Base-by-base conservation (phyloP, 2,113 vertebrate genomes). In the Dendropsophus ebraccatus region DNA sequence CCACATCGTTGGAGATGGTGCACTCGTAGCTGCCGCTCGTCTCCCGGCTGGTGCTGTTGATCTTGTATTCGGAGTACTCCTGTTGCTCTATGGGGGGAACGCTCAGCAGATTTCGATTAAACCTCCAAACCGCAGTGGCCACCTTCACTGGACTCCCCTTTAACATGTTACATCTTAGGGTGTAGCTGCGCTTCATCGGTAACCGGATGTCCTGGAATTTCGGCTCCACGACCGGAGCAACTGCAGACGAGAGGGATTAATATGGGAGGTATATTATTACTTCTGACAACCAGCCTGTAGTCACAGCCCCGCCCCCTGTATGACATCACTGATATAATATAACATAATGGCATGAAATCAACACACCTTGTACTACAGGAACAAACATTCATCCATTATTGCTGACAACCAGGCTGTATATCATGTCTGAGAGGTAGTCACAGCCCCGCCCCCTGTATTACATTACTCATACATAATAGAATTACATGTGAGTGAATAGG, bases 11-110 rank as follows among this genome's bases (percentile, higher is more conserved):
- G 91, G 94, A 97, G 90, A 99, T 92, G 90, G 92, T 93, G 91
- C 97, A 99, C 88, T 97, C 96, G 0, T 99, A 99, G 47, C 87
- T 94, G 62, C 98, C 98, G 0, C 97, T 98, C 88, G 93, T 97
- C 87, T 91, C 94, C 5, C 92, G 93, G 45, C 94, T 96, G 77
- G 99, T 90, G 0, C 91, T 91, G 83, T 96, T 96, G 81, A 99
- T 95, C 88, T 93, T 96, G 35, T 96, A 91, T 90, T 97, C 96
- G 0, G 97, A 96, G 50, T 92, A 94, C 84, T 97, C 96, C 75
- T 95, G 94, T 72, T 96, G 91, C 86, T 99, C 96, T 0, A 90
- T 88, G 0, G 91, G 91, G 0, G 94, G 93, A 76, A 94, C 94
- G 0, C 90, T 92, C 77, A 97, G 81, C 7, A 94, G 92, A 10